A percentile compares a stretch with the other conserved stretches of the same genome.
Evolutionary conservation across 2,888 invertebrate species (phyloP).

Genomic region (Ryuthela nishihirai): DNA sequence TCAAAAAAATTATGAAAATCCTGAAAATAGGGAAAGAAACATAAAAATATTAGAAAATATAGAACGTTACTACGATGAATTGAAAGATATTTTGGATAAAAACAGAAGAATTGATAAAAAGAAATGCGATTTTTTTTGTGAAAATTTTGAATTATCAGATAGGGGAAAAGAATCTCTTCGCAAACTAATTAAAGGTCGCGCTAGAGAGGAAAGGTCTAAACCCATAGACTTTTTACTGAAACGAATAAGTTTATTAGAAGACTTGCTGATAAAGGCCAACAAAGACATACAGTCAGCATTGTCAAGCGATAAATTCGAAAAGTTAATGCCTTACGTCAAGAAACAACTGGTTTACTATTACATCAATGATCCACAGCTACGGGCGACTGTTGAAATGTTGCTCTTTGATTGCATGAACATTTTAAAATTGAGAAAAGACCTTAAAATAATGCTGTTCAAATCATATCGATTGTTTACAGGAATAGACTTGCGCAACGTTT

Average conservation of each 20-base stretch:
- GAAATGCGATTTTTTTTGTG: background rate
- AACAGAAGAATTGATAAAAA: constrained; percentile 5
- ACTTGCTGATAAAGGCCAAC: constrained; percentile 10
- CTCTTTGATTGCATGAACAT: constrained; percentile 22
- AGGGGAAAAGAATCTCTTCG: background rate
- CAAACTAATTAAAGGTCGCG: constrained; percentile 2
- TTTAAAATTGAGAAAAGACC: too few relatives aligned
- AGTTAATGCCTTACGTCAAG: background rate
- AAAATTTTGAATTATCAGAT: constrained; percentile 5
- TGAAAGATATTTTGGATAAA: background rate
- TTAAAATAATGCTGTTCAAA: too few relatives aligned
- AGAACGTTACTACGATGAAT: background rate
- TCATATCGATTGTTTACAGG: too few relatives aligned
- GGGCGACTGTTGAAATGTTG: constrained; percentile 7
- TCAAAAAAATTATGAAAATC: background rate
- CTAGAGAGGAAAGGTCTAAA: too few relatives aligned
- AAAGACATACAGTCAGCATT: background rate
- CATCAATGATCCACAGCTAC: constrained; percentile 2
- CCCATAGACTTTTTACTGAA: too few relatives aligned
- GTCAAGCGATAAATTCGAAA: background rate
- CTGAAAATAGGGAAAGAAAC: background rate
- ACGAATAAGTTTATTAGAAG: constrained; percentile 5
- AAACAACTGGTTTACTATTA: constrained; percentile 7
- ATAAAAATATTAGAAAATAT: background rate
- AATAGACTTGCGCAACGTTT: constrained; percentile 11